Base-by-base conservation (phyloP, 1,140 invertebrate species). In the Drosophila ambigua region DNA sequence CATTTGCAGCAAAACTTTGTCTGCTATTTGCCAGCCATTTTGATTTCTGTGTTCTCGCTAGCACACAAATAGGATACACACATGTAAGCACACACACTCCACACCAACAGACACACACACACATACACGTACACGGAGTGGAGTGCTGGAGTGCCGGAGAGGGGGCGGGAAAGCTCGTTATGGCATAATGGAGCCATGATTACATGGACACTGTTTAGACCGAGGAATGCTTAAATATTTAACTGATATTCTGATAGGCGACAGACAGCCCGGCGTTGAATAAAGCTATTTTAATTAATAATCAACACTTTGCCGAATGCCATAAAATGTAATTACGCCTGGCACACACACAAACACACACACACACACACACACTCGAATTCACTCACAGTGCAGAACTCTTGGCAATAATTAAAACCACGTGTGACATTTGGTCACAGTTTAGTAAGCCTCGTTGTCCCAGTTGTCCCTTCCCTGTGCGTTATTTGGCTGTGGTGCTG, bases 221-320 rank as follows among this genome's bases (percentile, higher is more conserved):
- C 51, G 60, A 71, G 66, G 44, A 84, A 81, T 79, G 83, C 67
- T 75, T 79, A 88, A 88, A 87, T 87, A 87, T 87, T 87, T 72
- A 87, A 88, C 75, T 73, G 77, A 77, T 67, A 79, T 77, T 79
- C 48, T 71, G 79, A 83, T 67, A 63, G 63, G 43, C 65, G 64
- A 62, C 57, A 54, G 64, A 62, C 52, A 54, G 46, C 58, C 49
- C 60, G 64, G 62, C 63, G 77, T 69, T 58, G 52, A 78, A 87
- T 87, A 85, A 88, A 87, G 79, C 82, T 74, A 87, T 87, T 87
- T 88, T 88, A 87, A 87, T 87, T 88, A 87, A 87, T 87, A 87
- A 87, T 87, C 82, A 87, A 87, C 82, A 87, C 79, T 82, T 88
- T 87, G 79, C 71, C 57, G 65, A 79, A 88, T 87, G 61, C 82